These are phyloP conservation scores for Drosophila trapezifrons DNA, from an alignment of 1,140 invertebrate genomes.

Conservation along the genomic window DNA sequence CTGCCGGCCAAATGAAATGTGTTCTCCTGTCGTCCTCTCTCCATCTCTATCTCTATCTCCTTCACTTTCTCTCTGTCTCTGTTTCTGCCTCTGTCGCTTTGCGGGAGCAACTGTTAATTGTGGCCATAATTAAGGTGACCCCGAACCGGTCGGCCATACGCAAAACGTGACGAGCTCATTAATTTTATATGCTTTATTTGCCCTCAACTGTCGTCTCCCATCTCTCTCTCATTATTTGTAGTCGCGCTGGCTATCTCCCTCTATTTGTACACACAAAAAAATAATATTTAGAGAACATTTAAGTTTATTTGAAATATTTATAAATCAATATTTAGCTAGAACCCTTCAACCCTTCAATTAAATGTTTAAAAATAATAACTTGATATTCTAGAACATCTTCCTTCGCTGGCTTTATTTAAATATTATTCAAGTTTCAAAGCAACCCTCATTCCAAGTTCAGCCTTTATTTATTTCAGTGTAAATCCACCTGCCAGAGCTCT, in stretches of 20 bases:
- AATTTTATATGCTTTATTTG: slow-evolving; percentile 63
- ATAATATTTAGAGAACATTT: no score
- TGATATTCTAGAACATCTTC: no score
- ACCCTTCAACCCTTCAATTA: no score
- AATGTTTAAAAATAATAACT: no score
- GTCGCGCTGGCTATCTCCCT: not conserved
- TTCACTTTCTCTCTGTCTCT: not conserved
- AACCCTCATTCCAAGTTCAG: no score
- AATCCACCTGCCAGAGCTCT: not conserved
- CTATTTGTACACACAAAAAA: not conserved
- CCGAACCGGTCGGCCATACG: slow-evolving; percentile 25
- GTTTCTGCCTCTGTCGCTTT: not conserved
- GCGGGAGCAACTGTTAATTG: slow-evolving; percentile 73
- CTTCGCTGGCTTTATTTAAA: no score
- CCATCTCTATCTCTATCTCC: not conserved
- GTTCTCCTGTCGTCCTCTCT: slow-evolving; percentile 22
- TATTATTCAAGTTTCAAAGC: no score
- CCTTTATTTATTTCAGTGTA: slow-evolving; percentile 2
- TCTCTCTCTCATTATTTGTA: slow-evolving; percentile 2
- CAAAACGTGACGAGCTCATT: slow-evolving; percentile 68
- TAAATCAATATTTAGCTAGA: no score
- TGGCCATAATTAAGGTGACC: slow-evolving; percentile 80
- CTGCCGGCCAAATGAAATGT: slow-evolving; percentile 72
- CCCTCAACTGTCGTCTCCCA: slow-evolving; percentile 13
- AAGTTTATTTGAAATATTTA: no score